These are phyloP conservation scores for Oscheius myriophilus DNA, from an alignment of 2,888 invertebrate genomes.

Conservation along the genomic window DNA sequence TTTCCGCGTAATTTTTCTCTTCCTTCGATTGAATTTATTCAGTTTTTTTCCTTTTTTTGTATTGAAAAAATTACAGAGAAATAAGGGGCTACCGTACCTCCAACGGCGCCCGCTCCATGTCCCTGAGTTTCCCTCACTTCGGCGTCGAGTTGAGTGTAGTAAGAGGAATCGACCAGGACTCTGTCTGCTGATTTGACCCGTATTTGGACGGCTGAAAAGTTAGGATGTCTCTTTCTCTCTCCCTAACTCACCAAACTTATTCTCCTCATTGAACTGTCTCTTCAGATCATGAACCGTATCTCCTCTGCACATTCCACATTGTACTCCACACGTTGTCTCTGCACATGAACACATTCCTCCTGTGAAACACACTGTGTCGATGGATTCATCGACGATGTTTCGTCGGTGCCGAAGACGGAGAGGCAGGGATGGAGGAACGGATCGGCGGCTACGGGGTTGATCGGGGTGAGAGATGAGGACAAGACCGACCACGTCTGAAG, in stretches of 20 bases:
- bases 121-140: conserved; percentile 21
- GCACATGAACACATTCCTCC: conserved; percentile 63
- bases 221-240: too few relatives aligned
- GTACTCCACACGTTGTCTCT: conserved; percentile 56
- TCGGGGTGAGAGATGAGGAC: conserved; percentile 51
- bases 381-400: conserved; percentile 26
- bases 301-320: conserved; percentile 40
- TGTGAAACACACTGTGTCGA: conserved; percentile 53
- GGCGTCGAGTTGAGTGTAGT: conserved; percentile 13
- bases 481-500: conserved; percentile 44
- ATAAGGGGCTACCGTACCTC: too few relatives aligned
- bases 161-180: conserved; percentile 6
- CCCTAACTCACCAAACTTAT: conserved; percentile 33
- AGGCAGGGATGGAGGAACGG: conserved; percentile 7
- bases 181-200: conserved; percentile 1
- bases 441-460: conserved; percentile 30
- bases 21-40: too few relatives aligned
- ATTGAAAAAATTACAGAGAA: background rate
- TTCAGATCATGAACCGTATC: conserved; percentile 28
- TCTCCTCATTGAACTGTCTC: conserved; percentile 14
- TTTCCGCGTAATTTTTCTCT: too few relatives aligned
- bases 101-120: background rate
- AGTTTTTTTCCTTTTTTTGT: too few relatives aligned
- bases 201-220: conserved; percentile 11
- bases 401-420: conserved; percentile 6